Base-by-base conservation (phyloP, 2,888 invertebrate genomes). In the Lycophotia porphyrea region DNA sequence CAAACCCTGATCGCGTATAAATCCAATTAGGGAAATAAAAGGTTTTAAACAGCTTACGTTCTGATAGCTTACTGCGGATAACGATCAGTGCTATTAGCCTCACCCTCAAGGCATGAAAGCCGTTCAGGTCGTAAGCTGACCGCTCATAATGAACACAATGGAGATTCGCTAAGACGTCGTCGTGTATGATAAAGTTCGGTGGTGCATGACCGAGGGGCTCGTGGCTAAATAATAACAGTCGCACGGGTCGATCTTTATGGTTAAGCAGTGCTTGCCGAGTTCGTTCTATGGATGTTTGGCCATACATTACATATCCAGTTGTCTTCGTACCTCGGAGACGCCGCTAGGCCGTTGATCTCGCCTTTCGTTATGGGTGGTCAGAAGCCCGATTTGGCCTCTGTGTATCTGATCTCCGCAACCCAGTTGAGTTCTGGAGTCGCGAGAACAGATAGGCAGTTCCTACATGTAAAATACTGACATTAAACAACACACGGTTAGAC, bases 1-100 rank as follows among this genome's bases (percentile, higher is more conserved):
- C 13, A 13, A 39, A 31, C 74, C 34, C 60, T 64, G 42, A 72
- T 74, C 60, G 44, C 44, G 67, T 52, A 49, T 58, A 78, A 75
- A 60, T 70, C 42, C 7, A 80, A 71, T 67, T 42, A 52, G 52
- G 11, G 13, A 42, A 31, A 42, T 52, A 73, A 78, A 31, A 42
- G 13, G 27, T 36, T 76, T 70, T 61, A 21, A 39, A 18, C 27
- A 47, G 74, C 47, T 64, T 64, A 39, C 42, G 15, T 78, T n/a
- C 27, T 58, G 39, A 76, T 36, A 81, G 74, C 63, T 42, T 31
- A 34, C 42, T 65, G 58, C 39, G 7, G 47, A 49, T 55, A 76
- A 42, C 18, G 44, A 66, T 52, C 18, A 66, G 34, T 18, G 15
- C 15, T 39, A 47, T 61, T 44, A 52, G 31, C n/a, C 15, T n/a